Base-by-base conservation (phyloP, 2,888 invertebrate genomes). In the Metellina segmentata region DNA sequence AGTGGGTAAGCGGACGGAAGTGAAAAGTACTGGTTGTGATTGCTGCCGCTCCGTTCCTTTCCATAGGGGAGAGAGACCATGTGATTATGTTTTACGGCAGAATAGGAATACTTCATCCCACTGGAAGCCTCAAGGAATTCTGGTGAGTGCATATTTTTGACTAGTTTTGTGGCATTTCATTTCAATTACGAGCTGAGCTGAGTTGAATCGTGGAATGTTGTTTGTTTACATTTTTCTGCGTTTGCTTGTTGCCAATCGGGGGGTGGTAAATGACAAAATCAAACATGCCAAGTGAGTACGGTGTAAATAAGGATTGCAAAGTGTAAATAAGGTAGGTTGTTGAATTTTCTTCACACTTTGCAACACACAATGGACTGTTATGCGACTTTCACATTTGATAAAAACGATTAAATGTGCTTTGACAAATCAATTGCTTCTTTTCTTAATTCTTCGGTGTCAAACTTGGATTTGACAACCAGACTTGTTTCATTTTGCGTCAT, bases 1-100 rank as follows among this genome's bases (percentile, higher is more conserved):
- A 20, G 83, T 16, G 53, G 72, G 71, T 19, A 16, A 75, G 74
- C 52, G 83, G 53, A 74, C 83, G 83, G 81, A 81, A 69, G 81
- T 81, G 69, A n/a, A n/a, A n/a, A 74, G 53, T 74, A 52, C 49
- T 52, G 34, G 51, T 51, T 19, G 19, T 82, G 82, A 49, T 16
- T 71, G 34, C 34, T 34, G 34, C 34, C 34, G 4, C 48, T 6
- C 49, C 8, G 9, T 52, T 53, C 8, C 51, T 74, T 51, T 71
- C 20, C 34, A 20, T n/a, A 19, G 51, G 74, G 4, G 34, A 34
- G 34, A 34, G 34, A 34, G 34, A 34, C 51, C 83, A 85, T 85
- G 83, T 85, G 83, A 85, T 74, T 72, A 53, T 85, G 4, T 34
- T 34, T 34, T 34, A 34, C 78, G 34, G 34, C 16, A 48, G 48